Evolutionary conservation across 2,888 invertebrate species (phyloP), one percentile per base, ranked within the genome.

Genomic region (Euzophera pinguis): DNA sequence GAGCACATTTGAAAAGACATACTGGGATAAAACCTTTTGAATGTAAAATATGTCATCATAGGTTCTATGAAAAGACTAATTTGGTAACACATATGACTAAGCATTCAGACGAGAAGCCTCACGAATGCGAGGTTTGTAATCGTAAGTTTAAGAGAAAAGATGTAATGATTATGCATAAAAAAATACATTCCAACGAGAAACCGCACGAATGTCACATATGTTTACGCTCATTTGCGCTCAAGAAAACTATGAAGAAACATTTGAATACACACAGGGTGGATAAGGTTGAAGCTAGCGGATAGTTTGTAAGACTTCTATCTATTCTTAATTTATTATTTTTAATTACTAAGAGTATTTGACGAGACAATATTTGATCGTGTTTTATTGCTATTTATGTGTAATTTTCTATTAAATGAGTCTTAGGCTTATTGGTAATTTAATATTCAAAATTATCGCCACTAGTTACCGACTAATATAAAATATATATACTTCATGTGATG

Each of bases 141-240:
- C 47, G 37, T 8, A 48, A 12, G 12, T 48, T 48, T 10, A 48
- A 35, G 17, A 17, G 37, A n/a, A 48, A 22, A 16, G 37, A 48
- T 13, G 35, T 37, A 1, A 14, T 48, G 47, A 22, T 17, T 10
- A 17, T 27, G 47, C 47, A 48, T 13, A 12, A 22, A 8, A 35
- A 48, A 48, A 48, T 17, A 48, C 47, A 48, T 37, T 48, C 47
- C 1, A 22, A 16, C 6, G 47, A 48, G 47, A 35, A 37, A 37
- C 47, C 47, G 1, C 37, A 48, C 37, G 22, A 48, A 13, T 48
- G 47, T 13, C 7, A 48, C 3, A 17, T 37, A 2, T 48, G 47
- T 17, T 16, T 17, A 1, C 35, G 47, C n/a, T 37, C 9, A 35
- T 48, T 48, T 13, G 22, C 47, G 1, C 22, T 37, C 8, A 48